Evolutionary conservation across 2,888 invertebrate genomes (phyloP).

Genomic region (Eutolmus rufibarbis): DNA sequence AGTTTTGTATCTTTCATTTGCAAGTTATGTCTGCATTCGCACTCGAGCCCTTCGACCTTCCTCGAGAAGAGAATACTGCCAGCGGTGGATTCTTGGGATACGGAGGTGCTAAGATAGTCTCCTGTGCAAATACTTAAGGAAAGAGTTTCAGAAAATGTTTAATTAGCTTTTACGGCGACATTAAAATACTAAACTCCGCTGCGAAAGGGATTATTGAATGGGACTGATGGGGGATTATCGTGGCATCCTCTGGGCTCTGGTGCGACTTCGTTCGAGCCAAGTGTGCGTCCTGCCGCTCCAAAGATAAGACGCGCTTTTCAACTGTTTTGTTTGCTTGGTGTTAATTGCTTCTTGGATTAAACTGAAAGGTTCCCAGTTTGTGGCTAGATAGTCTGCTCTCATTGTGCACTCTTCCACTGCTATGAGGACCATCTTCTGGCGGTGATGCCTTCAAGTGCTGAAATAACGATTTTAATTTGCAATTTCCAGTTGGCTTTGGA

Average conservation of each 20-base stretch:
- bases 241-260: background rate
- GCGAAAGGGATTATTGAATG: background rate
- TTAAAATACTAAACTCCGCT: background rate
- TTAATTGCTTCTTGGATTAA: slow-evolving; percentile 3
- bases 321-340: background rate
- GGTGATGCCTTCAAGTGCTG: background rate
- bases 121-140: background rate
- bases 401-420: background rate
- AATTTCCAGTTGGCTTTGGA: background rate
- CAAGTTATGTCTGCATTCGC: background rate
- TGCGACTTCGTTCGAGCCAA: background rate
- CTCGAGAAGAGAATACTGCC: background rate
- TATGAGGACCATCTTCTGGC: background rate
- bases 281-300: background rate
- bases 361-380: background rate
- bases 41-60: background rate
- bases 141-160: slow-evolving; percentile 14
- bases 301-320: background rate
- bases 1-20: background rate
- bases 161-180: slow-evolving; percentile 14
- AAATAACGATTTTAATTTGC: background rate
- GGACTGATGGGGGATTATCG: background rate
- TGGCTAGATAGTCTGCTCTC: background rate
- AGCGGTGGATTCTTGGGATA: background rate
- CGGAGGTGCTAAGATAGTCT: background rate